These are phyloP conservation scores for Plemyria rubiginata DNA, from an alignment of 2,888 invertebrate species.

Conservation along the genomic window DNA sequence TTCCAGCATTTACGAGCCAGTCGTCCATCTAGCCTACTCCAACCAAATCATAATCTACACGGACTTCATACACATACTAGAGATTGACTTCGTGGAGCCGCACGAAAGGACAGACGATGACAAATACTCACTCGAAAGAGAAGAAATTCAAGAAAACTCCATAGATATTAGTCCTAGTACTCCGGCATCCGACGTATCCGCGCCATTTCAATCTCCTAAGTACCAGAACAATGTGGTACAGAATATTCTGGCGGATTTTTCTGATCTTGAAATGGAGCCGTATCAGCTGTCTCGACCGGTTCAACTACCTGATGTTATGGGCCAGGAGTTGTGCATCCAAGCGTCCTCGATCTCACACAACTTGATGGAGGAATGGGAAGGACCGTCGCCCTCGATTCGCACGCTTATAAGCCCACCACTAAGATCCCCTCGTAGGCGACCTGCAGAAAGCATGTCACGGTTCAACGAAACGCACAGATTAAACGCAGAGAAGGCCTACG, in stretches of 20 bases:
- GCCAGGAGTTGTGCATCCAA: slow-evolving; percentile 78
- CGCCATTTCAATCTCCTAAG: slow-evolving; percentile 79
- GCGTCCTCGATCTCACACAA: slow-evolving; percentile 77
- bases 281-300: slow-evolving; percentile 74
- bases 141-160: slow-evolving; percentile 52
- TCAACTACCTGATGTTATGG: slow-evolving; percentile 75
- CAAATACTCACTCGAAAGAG: slow-evolving; percentile 68
- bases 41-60: slow-evolving; percentile 93
- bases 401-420: slow-evolving; percentile 79
- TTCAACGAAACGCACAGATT: slow-evolving; percentile 82
- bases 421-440: slow-evolving; percentile 74
- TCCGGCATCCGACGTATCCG: slow-evolving; percentile 71
- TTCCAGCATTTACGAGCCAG: slow-evolving; percentile 90
- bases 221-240: slow-evolving; percentile 85
- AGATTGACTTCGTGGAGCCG: slow-evolving; percentile 83
- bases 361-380: slow-evolving; percentile 82
- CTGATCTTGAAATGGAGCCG: slow-evolving; percentile 85
- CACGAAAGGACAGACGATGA: slow-evolving; percentile 66
- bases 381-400: slow-evolving; percentile 77
- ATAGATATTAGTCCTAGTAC: slow-evolving; percentile 70
- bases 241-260: slow-evolving; percentile 86
- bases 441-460: slow-evolving; percentile 81
- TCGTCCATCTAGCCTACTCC: slow-evolving; percentile 88
- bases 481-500: slow-evolving; percentile 91
- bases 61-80: slow-evolving; percentile 93